Base-by-base conservation (phyloP, 2,888 invertebrate species). In the Agrilus biguttatus region DNA sequence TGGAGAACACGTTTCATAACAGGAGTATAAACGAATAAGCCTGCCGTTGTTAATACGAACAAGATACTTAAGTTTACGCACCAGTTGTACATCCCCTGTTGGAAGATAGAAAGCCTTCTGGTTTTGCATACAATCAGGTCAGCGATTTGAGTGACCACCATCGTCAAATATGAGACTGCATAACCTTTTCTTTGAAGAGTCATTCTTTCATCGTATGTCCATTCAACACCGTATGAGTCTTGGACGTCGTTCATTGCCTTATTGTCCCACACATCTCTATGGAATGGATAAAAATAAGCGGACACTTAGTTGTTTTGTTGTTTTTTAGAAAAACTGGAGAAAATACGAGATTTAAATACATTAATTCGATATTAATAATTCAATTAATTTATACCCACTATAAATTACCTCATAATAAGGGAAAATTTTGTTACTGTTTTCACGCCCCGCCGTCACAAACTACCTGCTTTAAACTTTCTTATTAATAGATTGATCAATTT, bases 91-190 rank as follows among this genome's bases (percentile, higher is more conserved):
- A 86, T 84, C 47, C 84, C 83, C 57, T 86, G 85, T 52, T 80
- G 77, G 40, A 81, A 55, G 33, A 87, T 62, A 1, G 85, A 84
- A 54, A 83, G 74, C 50, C 81, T 70, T 47, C 84, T 69, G 0
- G 84, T 86, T 62, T 86, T 86, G 61, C 84, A 83, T 54, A 85
- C 80, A 48, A 86, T 76, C 45, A 81, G 73, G 65, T 87, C 84
- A 12, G 83, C 78, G 65, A 83, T 76, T 63, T 87, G 86, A 38
- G 81, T 81, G 58, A 81, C 71, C 33, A 87, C 85, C 47, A 86
- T 74, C 6, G 84, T 75, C 3, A 83, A 76, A 55, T 87, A 89
- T 66, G 82, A 88, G 13, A 83, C 80, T 0, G 87, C 81, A 60
- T 85, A 83, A 43, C 85, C 83, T 48, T 78, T 80, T 56, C 73